phyloP scores from a whole-genome alignment of 92 coral and sea anemone species.

The Actinostola sp. region DNA sequence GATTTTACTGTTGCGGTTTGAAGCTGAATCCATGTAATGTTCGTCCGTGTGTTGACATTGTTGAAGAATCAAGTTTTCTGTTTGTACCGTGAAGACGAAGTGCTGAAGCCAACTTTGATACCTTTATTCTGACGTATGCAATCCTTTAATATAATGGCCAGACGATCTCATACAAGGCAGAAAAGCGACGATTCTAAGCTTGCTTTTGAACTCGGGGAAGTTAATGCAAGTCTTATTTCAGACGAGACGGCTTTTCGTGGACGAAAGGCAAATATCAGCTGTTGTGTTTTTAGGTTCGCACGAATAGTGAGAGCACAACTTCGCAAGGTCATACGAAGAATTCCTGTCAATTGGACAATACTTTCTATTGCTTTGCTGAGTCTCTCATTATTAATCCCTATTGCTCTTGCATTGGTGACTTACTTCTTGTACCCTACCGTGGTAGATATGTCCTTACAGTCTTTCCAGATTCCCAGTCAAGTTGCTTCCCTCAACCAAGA shows the following conservation, averaged over 20 bases:
- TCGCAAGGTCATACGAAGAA: not conserved
- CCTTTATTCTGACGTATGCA: not conserved
- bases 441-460: constrained; percentile 75
- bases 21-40: no score
- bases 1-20: no score
- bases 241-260: constrained; percentile 49
- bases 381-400: constrained; percentile 47
- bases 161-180: constrained; percentile 58
- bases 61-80: no score
- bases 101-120: not conserved
- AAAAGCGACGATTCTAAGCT: constrained; percentile 84
- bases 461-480: constrained; percentile 84
- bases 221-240: constrained; percentile 3
- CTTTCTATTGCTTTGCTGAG: constrained; percentile 32
- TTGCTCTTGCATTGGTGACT: constrained; percentile 32
- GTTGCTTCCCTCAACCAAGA: constrained; percentile 57
- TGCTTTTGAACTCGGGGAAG: constrained; percentile 37
- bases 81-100: not conserved
- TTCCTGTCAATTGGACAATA: constrained; percentile 9
- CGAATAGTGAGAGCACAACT: not conserved
- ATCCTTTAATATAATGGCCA: no score
- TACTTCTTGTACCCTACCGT: constrained; percentile 13
- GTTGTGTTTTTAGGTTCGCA: not conserved
- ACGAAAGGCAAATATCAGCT: constrained; percentile 68
- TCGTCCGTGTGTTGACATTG: no score